Conservation (phyloP, 2,113 vertebrate species). For the Pycnonotus jocosus region DNA sequence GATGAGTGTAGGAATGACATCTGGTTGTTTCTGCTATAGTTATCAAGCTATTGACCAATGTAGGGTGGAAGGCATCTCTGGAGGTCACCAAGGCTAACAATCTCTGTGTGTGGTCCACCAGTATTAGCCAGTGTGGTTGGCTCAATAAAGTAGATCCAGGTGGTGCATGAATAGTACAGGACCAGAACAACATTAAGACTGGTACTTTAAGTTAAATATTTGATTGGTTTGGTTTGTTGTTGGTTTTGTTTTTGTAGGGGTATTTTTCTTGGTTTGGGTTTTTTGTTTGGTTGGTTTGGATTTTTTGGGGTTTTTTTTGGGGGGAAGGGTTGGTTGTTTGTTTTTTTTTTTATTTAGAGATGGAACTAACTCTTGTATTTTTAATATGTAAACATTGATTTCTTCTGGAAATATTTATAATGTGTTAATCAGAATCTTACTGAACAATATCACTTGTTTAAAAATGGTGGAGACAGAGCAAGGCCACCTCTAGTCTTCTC, state of each 20-base stretch:
- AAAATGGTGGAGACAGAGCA: background rate
- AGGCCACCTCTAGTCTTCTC: background rate
- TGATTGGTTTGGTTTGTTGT: background rate
- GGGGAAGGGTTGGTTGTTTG: background rate
- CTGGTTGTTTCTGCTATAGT: background rate
- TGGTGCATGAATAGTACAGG: background rate
- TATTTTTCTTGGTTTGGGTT: background rate
- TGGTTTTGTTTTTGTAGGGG: background rate
- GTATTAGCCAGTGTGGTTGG: background rate
- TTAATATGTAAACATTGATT: background rate
- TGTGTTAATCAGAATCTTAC: background rate
- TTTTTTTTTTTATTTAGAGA: background rate
- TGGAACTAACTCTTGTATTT: background rate
- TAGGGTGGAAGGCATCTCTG: background rate
- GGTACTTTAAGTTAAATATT: background rate
- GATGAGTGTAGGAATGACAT: background rate
- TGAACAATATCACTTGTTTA: background rate
- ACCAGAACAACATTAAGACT: background rate
- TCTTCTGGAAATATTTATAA: background rate
- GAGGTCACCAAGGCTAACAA: background rate
- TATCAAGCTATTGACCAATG: background rate
- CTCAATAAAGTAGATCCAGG: background rate
- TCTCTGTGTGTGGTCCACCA: background rate
- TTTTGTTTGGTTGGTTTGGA: background rate
- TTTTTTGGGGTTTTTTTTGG: fast-evolving